A percentile compares a stretch with the other conserved stretches of the same genome.
Conservation (phyloP, 2,113 vertebrate species). For the Hirundichthys speculiger region DNA sequence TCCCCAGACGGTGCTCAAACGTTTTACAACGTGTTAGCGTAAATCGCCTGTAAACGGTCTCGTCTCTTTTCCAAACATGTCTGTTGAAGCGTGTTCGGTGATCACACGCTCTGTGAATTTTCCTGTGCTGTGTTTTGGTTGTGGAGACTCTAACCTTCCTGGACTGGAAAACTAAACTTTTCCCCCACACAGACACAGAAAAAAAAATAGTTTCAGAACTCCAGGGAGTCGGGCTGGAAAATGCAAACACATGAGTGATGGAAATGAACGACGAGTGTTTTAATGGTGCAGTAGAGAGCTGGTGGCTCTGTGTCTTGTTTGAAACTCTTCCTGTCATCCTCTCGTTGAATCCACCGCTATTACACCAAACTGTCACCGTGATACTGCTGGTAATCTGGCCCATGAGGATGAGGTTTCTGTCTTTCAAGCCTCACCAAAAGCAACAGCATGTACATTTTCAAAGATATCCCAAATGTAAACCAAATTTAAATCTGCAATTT, state of each 20-base stretch:
- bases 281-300: not conserved
- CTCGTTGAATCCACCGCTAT: too few species aligned
- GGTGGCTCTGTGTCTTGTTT: too few species aligned
- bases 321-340: too few species aligned
- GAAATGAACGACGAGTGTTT: slow-evolving; percentile 40
- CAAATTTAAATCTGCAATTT: too few species aligned
- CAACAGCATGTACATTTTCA: not conserved
- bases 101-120: slow-evolving; percentile 23
- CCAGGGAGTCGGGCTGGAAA: slow-evolving; percentile 48
- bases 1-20: not conserved
- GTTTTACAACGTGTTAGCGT: slow-evolving; percentile 10
- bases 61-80: slow-evolving; percentile 29
- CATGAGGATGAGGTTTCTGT: too few species aligned
- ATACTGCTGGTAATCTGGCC: too few species aligned
- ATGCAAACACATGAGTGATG: slow-evolving; percentile 36
- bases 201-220: slow-evolving; percentile 34
- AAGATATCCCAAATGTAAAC: too few species aligned
- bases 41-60: slow-evolving; percentile 4
- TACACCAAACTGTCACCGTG: too few species aligned
- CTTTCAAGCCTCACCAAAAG: not conserved
- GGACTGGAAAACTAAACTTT: slow-evolving; percentile 42
- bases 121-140: slow-evolving; percentile 34
- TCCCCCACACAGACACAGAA: slow-evolving; percentile 14
- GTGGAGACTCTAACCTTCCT: slow-evolving; percentile 16
- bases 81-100: slow-evolving; percentile 4